Evolutionary conservation across 2,888 invertebrate genomes (phyloP).

Genomic region (Athrips mouffetella): DNA sequence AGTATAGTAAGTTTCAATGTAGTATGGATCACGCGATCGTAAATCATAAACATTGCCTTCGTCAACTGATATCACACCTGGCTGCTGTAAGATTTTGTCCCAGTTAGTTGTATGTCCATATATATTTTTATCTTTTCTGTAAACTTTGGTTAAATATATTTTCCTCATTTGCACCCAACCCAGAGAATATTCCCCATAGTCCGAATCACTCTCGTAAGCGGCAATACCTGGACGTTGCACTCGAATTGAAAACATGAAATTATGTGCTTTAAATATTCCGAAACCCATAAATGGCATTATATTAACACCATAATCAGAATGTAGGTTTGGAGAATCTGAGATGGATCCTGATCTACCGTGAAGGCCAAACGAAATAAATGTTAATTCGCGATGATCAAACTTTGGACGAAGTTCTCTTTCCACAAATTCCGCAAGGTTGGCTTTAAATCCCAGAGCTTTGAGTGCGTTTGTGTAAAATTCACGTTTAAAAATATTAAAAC

Average conservation of each 20-base stretch:
- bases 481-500: not conserved
- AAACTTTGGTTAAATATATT: not conserved
- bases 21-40: not conserved
- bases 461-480: not conserved
- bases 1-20: not conserved
- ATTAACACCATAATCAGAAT: not conserved
- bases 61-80: not conserved
- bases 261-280: not conserved
- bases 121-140: not conserved
- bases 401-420: not conserved
- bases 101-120: not conserved
- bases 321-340: too few relatives aligned
- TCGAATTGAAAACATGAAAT: not conserved
- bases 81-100: not conserved
- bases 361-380: not conserved
- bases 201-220: not conserved
- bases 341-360: too few relatives aligned
- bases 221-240: not conserved
- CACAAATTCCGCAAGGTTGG: not conserved
- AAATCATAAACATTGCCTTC: not conserved
- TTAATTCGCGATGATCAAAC: not conserved
- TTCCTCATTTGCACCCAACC: conserved; percentile 6
- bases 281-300: not conserved
- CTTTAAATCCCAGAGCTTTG: not conserved
- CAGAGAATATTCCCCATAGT: not conserved